These are phyloP conservation scores for Petrolisthes cinctipes DNA, from an alignment of 2,888 invertebrate genomes.

Conservation along the genomic window DNA sequence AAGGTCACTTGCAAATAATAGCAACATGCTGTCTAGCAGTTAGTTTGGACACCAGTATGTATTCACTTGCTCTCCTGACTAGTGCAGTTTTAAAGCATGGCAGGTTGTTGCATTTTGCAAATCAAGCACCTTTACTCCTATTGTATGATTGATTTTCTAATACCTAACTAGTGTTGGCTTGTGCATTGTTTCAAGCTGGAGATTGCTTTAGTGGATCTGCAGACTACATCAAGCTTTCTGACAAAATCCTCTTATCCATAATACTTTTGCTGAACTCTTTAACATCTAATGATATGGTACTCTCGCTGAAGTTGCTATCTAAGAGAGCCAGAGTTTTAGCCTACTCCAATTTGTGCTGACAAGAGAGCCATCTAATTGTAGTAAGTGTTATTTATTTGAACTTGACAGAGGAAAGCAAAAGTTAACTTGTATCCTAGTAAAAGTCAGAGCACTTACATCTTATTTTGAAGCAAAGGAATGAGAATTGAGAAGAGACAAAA, in stretches of 20 bases:
- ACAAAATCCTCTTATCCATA: background rate
- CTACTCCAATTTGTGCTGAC: background rate
- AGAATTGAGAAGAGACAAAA: no score
- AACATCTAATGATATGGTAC: background rate
- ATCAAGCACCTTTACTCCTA: background rate
- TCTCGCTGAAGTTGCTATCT: background rate
- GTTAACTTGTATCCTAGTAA: no score
- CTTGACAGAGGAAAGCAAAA: no score
- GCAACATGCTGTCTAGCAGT: constrained; percentile 47
- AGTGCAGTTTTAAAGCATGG: background rate
- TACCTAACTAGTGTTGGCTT: background rate
- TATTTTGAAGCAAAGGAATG: no score
- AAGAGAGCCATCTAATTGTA: background rate
- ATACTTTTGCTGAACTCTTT: background rate
- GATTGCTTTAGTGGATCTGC: background rate
- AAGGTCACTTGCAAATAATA: constrained; percentile 59
- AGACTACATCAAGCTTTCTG: constrained; percentile 7
- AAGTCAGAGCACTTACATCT: no score
- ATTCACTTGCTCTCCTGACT: background rate
- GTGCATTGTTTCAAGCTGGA: background rate
- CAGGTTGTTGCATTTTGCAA: background rate
- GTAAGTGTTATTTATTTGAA: background rate
- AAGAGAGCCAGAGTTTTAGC: background rate
- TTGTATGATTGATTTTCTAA: background rate
- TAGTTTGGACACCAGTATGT: constrained; percentile 8